Base-by-base conservation (phyloP, 2,888 invertebrate species). In the Cyaniris semiargus region DNA sequence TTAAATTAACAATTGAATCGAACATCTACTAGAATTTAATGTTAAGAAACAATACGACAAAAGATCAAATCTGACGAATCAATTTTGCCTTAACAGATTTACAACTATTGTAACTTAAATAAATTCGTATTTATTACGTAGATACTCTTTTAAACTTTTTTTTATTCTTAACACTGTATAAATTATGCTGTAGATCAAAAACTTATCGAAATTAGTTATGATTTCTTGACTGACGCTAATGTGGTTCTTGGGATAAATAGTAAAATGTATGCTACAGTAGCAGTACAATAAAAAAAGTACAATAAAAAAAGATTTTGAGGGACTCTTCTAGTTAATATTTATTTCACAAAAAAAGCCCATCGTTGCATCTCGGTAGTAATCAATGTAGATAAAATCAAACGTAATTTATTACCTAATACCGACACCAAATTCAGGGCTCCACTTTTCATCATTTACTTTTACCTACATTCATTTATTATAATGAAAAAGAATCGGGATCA, bases 31-130 rank as follows among this genome's bases (percentile, higher is more conserved):
- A 27, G 27, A 66, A 66, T 15, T 66, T 27, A 15, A 31, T 66
- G 27, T 15, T 27, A 66, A 15, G 60, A 31, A 27, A n/a, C n/a
- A 31, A 15, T 18, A 66, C 27, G 27, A 66, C 27, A 66, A 15
- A 18, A 15, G 6, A 15, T 66, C 15, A 15, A 23, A 13, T 21
- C 21, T 21, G 23, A 21, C 10, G 21, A 58, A 21, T 15, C 27
- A 23, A 66, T 27, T 27, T 15, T 15, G 27, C 66, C 66, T 31
- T 66, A 66, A 38, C 74, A 53, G 15, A 21, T 13, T 48, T 74
- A 48, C 18, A 27, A 38, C 74, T 74, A 74, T 27, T 74, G 74
- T 74, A 48, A 74, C 74, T 74, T 74, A 74, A 74, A 74, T 74
- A 74, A 74, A 74, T 74, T 74, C 74, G 74, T 38, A 44, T 38